Percentiles rank a stretch among this genome's conserved stretches.
Evolutionary conservation across 2,797 vertebrate genomes (phyloP).

Genomic region (Otolemur crassicaudatus): DNA sequence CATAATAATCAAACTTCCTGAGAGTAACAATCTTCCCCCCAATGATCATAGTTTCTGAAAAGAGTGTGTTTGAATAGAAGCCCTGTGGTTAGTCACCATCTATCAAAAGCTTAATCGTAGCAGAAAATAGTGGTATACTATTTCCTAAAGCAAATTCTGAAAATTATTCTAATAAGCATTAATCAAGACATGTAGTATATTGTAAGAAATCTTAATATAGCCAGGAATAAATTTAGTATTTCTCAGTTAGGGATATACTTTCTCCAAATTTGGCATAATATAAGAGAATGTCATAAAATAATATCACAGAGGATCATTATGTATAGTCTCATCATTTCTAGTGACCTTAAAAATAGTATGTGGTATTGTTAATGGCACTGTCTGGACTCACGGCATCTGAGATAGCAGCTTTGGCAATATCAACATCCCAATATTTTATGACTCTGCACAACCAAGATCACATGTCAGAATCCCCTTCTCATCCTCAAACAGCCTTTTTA

Average conservation of each 20-base stretch:
- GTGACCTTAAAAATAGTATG: no score
- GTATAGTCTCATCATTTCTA: not conserved
- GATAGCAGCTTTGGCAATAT: no score
- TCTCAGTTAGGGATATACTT: not conserved
- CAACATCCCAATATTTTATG: fast-evolving
- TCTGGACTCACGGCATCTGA: not conserved
- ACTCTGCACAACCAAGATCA: not conserved
- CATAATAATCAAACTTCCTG: no score
- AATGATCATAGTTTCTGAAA: not conserved
- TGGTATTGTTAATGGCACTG: not conserved
- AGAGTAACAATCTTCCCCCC: no score
- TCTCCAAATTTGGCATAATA: not conserved
- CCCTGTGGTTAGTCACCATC: not conserved
- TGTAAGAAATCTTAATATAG: not conserved
- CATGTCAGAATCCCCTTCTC: not conserved
- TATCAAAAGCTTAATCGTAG: not conserved
- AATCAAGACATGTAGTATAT: not conserved
- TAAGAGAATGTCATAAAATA: not conserved
- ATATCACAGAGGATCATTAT: not conserved
- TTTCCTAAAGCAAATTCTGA: not conserved
- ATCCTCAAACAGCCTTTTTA: fast-evolving
- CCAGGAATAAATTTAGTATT: not conserved
- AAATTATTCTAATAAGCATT: not conserved
- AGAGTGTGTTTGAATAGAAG: no score
- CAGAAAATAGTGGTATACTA: not conserved